Percentiles rank a stretch among this genome's conserved stretches.
phyloP scores from a whole-genome alignment of 1,140 invertebrate species.

The Apocrypta bakeri region DNA sequence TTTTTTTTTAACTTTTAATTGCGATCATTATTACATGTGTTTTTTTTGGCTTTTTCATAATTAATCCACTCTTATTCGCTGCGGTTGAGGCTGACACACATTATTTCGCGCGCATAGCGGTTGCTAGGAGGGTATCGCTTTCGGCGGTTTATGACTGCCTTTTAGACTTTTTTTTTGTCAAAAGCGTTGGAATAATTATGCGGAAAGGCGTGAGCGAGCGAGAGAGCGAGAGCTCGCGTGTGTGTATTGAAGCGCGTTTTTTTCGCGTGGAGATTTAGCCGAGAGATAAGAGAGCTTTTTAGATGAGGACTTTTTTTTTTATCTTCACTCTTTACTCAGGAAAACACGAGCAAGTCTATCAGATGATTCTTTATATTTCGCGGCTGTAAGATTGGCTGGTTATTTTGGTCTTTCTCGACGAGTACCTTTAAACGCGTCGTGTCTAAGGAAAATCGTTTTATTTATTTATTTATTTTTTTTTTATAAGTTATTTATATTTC shows the following conservation, averaged over 20 bases:
- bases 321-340: not conserved
- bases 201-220: not conserved
- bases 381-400: not conserved
- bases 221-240: not conserved
- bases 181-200: not conserved
- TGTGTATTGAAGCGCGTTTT: not conserved
- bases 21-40: not conserved
- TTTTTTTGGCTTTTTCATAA: too few species aligned
- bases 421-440: too few species aligned
- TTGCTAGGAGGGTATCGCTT: not conserved
- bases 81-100: not conserved
- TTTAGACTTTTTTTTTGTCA: slow-evolving; percentile 9
- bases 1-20: not conserved
- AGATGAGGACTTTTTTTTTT: not conserved
- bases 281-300: slow-evolving; percentile 29
- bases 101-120: not conserved
- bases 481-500: too few species aligned
- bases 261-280: slow-evolving; percentile 17
- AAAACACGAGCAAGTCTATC: not conserved
- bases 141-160: not conserved
- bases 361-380: not conserved
- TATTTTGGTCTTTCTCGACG: not conserved
- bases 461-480: too few species aligned
- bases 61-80: too few species aligned
- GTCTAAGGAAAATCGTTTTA: too few species aligned